Conservation (phyloP, 2,888 invertebrate species). For the Gibbula magus region DNA sequence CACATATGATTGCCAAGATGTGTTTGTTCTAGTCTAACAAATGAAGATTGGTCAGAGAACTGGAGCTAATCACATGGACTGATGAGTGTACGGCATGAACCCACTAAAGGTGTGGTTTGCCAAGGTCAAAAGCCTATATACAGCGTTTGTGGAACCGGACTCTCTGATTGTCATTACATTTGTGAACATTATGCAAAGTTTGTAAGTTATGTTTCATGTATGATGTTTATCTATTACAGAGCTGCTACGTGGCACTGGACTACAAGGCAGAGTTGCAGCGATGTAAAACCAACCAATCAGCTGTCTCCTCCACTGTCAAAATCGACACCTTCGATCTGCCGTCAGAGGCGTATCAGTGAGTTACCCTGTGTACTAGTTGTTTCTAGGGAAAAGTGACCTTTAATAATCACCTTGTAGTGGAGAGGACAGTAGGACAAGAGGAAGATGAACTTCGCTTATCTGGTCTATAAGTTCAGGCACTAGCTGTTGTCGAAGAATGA, state of each 20-base stretch:
- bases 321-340: slow-evolving; percentile 67
- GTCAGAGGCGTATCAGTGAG: slow-evolving; percentile 66
- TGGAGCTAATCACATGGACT: too few species aligned
- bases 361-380: neutral
- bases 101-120: too few species aligned
- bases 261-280: slow-evolving; percentile 74
- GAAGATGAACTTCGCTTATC: neutral
- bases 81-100: too few species aligned
- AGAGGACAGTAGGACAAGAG: neutral
- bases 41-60: too few species aligned
- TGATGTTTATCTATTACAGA: slow-evolving; percentile 54
- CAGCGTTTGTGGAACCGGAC: too few species aligned
- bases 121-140: too few species aligned
- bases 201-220: neutral
- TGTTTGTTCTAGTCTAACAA: too few species aligned
- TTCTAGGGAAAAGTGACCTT: neutral
- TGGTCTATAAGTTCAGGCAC: too few species aligned
- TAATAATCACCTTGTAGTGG: neutral
- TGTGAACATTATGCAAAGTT: neutral
- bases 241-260: slow-evolving; percentile 77
- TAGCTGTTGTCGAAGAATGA: too few species aligned
- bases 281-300: slow-evolving; percentile 71
- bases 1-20: too few species aligned
- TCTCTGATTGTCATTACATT: too few species aligned
- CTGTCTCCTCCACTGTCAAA: slow-evolving; percentile 58